phyloP scores from a whole-genome alignment of 2,888 invertebrate species.

The Prosapia bicincta region DNA sequence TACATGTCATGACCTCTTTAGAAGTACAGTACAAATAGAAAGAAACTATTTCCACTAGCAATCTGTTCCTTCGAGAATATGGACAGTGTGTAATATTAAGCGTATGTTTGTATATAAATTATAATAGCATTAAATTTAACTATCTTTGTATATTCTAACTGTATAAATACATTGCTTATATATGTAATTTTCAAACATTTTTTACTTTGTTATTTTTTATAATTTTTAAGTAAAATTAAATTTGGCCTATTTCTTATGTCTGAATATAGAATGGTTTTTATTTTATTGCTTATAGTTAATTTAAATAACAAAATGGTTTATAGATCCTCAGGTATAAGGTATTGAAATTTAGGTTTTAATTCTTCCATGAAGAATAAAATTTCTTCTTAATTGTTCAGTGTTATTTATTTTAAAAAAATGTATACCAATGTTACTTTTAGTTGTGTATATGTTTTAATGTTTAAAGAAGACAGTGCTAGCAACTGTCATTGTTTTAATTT shows the following conservation, averaged over 20 bases:
- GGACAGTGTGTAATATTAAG: neutral
- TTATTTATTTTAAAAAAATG: neutral
- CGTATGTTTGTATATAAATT: neutral
- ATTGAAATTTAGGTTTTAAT: neutral
- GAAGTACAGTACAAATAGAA: neutral
- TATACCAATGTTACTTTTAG: neutral
- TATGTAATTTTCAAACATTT: neutral
- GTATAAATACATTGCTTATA: neutral
- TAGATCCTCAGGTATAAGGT: neutral
- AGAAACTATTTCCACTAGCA: neutral
- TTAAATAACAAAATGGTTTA: neutral
- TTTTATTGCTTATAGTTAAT: neutral
- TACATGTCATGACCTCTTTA: neutral
- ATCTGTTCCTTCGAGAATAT: neutral
- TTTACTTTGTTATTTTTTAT: neutral
- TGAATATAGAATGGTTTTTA: neutral
- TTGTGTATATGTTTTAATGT: no score
- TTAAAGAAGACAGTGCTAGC: no score
- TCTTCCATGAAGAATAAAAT: neutral
- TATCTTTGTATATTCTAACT: neutral
- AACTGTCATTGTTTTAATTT: no score
- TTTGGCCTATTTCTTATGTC: neutral
- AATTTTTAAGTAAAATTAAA: neutral
- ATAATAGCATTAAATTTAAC: neutral
- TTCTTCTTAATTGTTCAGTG: neutral